phyloP scores from a whole-genome alignment of 2,797 vertebrate species.

The Oreochromis grahami region DNA sequence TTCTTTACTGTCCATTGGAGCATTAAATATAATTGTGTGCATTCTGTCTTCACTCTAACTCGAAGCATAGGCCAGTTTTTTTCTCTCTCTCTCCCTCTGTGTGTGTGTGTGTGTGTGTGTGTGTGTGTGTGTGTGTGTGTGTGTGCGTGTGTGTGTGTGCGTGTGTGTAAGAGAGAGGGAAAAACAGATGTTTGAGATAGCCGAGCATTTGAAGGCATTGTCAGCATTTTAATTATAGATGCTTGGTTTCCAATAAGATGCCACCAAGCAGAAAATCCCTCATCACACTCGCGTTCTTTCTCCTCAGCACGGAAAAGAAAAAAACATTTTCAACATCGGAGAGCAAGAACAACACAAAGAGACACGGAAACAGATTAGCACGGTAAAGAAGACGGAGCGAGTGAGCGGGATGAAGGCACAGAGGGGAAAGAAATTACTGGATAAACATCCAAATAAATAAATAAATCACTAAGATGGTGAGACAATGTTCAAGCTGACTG shows the following conservation, averaged over 20 bases:
- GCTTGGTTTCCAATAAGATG: conserved; percentile 27
- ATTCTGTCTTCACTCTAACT: neutral
- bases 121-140: too few species aligned
- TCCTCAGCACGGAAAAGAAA: neutral
- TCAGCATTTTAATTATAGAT: conserved; percentile 16
- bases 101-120: neutral
- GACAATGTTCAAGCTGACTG: neutral
- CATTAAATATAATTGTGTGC: too few species aligned
- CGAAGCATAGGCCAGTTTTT: neutral
- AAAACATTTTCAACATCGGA: neutral
- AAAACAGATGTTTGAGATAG: neutral
- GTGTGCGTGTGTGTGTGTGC: neutral
- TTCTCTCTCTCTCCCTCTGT: too few species aligned
- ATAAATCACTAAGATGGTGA: neutral
- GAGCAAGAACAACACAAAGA: neutral
- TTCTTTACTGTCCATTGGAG: too few species aligned
- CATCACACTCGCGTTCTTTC: conserved; percentile 12
- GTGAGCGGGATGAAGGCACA: neutral
- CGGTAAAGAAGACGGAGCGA: neutral
- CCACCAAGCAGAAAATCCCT: conserved; percentile 36
- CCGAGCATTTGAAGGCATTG: conserved; percentile 21
- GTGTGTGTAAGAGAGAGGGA: neutral
- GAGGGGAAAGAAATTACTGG: neutral
- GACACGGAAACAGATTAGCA: neutral
- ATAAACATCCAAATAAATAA: neutral